Evolutionary conservation across 2,113 vertebrate species (phyloP).

Genomic region (Laticauda colubrina): DNA sequence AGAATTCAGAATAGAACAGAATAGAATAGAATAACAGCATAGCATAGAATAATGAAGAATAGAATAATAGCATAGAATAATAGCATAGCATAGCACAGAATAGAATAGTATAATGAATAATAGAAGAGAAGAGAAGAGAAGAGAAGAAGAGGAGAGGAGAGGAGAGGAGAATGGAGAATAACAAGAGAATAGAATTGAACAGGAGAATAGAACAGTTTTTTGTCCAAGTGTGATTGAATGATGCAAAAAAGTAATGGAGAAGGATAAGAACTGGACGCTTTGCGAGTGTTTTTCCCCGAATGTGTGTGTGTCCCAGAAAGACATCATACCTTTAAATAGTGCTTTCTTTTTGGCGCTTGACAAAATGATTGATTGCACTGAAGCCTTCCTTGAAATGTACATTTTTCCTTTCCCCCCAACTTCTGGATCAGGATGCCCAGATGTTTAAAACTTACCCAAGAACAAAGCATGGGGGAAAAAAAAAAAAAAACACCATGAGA

Average conservation of each 20-base stretch:
- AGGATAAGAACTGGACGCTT: neutral
- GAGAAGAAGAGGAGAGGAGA: too few relatives aligned
- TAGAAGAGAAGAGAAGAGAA: too few relatives aligned
- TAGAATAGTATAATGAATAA: too few relatives aligned
- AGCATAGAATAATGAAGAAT: too few relatives aligned
- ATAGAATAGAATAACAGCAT: too few relatives aligned
- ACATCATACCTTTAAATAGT: neutral
- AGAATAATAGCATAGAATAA: too few relatives aligned
- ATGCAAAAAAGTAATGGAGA: neutral
- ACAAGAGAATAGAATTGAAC: too few relatives aligned
- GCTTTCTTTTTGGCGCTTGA: neutral
- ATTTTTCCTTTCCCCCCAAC: fast-evolving
- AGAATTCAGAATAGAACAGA: too few relatives aligned
- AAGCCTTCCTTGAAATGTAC: neutral
- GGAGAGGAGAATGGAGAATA: too few relatives aligned
- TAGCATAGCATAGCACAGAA: too few relatives aligned
- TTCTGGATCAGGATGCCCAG: neutral
- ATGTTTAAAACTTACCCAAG: neutral
- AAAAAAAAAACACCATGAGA: too few relatives aligned
- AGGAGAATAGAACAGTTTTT: neutral
- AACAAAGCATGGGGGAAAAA: neutral
- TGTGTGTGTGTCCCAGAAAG: neutral
- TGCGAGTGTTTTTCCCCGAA: too few relatives aligned
- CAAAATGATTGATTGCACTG: neutral
- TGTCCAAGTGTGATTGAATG: neutral